These are phyloP conservation scores for Dynastes grantii DNA, from an alignment of 2,888 invertebrate species.

Conservation along the genomic window DNA sequence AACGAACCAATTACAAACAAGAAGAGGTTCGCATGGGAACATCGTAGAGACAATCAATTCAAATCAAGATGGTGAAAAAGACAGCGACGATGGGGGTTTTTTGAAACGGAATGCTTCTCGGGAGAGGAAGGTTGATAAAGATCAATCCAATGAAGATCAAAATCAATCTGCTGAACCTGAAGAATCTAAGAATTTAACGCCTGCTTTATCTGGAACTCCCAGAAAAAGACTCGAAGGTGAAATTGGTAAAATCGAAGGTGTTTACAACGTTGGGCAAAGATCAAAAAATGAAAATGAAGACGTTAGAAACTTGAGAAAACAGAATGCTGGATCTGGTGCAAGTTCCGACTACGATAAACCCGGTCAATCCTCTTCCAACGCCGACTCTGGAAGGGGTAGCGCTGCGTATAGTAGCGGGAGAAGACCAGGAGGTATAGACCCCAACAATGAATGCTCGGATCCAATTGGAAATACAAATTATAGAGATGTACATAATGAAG, in stretches of 20 bases:
- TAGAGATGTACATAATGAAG: slow-evolving; percentile 59
- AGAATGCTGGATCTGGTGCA: slow-evolving; percentile 75
- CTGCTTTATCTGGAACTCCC: slow-evolving; percentile 66
- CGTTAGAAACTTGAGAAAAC: slow-evolving; percentile 67
- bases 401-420: slow-evolving; percentile 85
- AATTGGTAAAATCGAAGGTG: slow-evolving; percentile 72
- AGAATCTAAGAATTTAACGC: slow-evolving; percentile 59
- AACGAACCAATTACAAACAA: slow-evolving; percentile 64
- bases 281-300: slow-evolving; percentile 71
- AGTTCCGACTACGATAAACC: slow-evolving; percentile 85
- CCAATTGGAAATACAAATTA: slow-evolving; percentile 64
- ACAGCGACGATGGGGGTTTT: slow-evolving; percentile 78
- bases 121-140: slow-evolving; percentile 50
- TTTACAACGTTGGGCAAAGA: slow-evolving; percentile 74
- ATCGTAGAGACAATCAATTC: slow-evolving; percentile 70
- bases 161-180: slow-evolving; percentile 54
- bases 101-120: slow-evolving; percentile 66
- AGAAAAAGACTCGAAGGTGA: slow-evolving; percentile 65
- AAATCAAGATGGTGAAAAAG: slow-evolving; percentile 70
- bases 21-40: slow-evolving; percentile 77
- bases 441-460: slow-evolving; percentile 75
- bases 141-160: slow-evolving; percentile 50
- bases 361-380: slow-evolving; percentile 82
- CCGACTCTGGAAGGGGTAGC: slow-evolving; percentile 86
- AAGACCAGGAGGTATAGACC: slow-evolving; percentile 73